Evolutionary conservation across 1,140 invertebrate genomes (phyloP).

Genomic region (Zaprionus kolodkinae): DNA sequence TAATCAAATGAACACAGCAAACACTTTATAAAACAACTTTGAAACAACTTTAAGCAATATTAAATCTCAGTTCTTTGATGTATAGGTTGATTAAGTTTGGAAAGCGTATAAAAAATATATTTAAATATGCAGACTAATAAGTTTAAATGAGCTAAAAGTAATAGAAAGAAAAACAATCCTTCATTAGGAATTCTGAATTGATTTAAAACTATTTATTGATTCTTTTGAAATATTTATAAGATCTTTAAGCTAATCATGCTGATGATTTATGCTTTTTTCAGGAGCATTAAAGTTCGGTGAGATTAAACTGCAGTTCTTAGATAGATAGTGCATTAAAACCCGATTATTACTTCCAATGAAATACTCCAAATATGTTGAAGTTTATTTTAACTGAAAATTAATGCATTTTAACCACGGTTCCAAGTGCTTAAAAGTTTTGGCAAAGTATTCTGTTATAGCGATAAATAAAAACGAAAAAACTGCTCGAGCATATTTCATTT

Average conservation of each 20-base stretch:
- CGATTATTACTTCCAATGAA: background rate
- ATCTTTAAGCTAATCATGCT: too few species aligned
- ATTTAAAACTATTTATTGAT: too few species aligned
- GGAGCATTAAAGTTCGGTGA: too few species aligned
- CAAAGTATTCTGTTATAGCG: background rate
- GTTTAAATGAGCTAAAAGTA: background rate
- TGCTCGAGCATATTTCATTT: conserved; percentile 4
- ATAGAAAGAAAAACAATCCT: background rate
- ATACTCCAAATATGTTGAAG: background rate
- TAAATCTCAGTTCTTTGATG: background rate
- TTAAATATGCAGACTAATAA: too few species aligned
- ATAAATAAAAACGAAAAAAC: conserved; percentile 8
- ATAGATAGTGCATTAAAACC: background rate
- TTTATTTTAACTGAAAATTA: background rate
- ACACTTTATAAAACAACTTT: background rate
- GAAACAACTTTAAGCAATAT: too few species aligned
- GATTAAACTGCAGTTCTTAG: too few species aligned
- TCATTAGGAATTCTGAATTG: too few species aligned
- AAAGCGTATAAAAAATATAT: too few species aligned
- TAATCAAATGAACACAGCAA: background rate
- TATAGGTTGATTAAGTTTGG: too few species aligned
- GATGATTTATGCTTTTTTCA: too few species aligned
- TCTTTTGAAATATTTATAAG: too few species aligned
- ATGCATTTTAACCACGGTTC: background rate
- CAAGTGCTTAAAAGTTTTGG: background rate